Evolutionary conservation across 2,797 vertebrate genomes (phyloP), one percentile per base, ranked within the genome.

Genomic region (Melanotaenia boesemani): DNA sequence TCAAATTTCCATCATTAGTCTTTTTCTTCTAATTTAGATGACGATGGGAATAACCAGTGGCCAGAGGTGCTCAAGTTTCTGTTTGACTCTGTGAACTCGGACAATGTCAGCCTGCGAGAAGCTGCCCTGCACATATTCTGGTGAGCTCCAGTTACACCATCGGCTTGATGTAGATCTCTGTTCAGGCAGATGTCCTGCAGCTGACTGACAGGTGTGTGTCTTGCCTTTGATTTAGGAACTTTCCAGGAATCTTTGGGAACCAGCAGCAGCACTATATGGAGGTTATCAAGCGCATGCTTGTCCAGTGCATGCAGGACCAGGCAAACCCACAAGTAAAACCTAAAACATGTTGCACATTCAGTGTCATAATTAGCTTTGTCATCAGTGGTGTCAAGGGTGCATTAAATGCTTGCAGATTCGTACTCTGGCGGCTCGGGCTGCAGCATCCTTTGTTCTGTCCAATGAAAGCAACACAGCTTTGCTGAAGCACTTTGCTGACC

Each of bases 241-340:
- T 99, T 72, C 98, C 98, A 15, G 98, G 97, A 56, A 99, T 99
- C 86, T 99, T 99, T 87, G 98, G 98, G 69, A 99, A 99, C 93
- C 98, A 99, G 83, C 98, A 99, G 89, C 98, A 99, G 77, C 98
- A 99, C 88, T 99, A 99, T 79, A 92, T 99, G 93, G 98, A 99
- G 0, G 98, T 99, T 48, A 99, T 99, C 92, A 99, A 99, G 84
- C 96, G 98, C 67, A 99, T 99, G 98, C 93, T 99, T 77, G 97
- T 97, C 56, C 98, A 99, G 78, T 99, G 98, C 89, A 99, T 99
- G 97, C 97, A 99, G 90, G 97, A 99, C 90, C 97, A 99, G 90
- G 96, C 96, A 11, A 96, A 99, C 91, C 94, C 96, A 73, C 96
- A 96, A 88, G 98, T 99, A 92, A 50, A 34, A 13, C 1, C 18